Evolutionary conservation across 2,113 vertebrate species (phyloP), one percentile per base, ranked within the genome.

Genomic region (Rhinichthys klamathensis): DNA sequence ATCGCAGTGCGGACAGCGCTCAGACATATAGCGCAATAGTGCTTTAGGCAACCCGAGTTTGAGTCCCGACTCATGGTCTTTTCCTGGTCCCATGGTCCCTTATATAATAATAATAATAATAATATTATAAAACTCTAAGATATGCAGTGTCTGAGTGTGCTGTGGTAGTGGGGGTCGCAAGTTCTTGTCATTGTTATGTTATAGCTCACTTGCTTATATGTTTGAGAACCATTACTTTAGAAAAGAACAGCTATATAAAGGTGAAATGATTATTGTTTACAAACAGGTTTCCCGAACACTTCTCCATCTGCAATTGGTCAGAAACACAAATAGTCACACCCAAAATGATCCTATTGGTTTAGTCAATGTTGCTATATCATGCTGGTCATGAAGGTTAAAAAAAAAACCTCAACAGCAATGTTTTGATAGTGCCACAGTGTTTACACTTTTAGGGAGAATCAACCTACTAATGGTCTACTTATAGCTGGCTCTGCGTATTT

Each of bases 381-480:
- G 1, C 8, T 21, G 18, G 65, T 35, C 16, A 69, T 38, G 32
- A 69, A 70, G 32, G 32, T 70, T 38, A 70, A 70, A 70, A 67
- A 21, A 70, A 23, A n/a, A n/a, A n/a, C n/a, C 21, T 70, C 67
- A 41, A 41, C 18, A 12, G 21, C 35, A 70, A 35, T 69, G 32
- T 41, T 70, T 70, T 70, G 67, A 70, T 70, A 70, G 67, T 35
- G 35, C n/a, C n/a, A 61, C 58, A 11, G n/a, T 61, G n/a, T 70
- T 70, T 41, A 41, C 67, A 70, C 35, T 70, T 70, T 38, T 70
- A 70, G 23, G 70, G 5, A 21, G 23, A 44, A 73, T 46, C 70
- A 46, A 73, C 38, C 70, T 46, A 73, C 41, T 44, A 73, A 73
- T 73, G 41, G 70, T 46, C n/a, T 46, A 73, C 70, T 73, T n/a